A percentile compares a stretch with the other conserved stretches of the same genome.
Conservation (phyloP, 92 coral and sea anemone species). For the Umimayanthus kanabou region DNA sequence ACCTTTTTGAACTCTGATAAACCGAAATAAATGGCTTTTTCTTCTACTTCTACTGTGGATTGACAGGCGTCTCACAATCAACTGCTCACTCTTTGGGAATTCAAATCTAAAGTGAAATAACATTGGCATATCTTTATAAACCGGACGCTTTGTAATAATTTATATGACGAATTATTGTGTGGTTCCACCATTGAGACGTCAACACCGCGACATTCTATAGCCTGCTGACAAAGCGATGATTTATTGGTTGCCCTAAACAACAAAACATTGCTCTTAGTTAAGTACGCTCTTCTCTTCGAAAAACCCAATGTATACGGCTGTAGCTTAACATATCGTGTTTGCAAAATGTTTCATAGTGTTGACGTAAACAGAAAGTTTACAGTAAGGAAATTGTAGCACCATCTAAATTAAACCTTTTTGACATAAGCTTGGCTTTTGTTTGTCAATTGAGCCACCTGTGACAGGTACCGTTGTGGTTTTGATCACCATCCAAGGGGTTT, state of each 20-base stretch:
- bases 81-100: neutral
- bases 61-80: neutral
- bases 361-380: neutral
- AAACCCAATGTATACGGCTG: neutral
- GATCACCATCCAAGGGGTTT: neutral
- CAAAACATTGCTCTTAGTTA: neutral
- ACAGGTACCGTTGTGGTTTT: slow-evolving; percentile 4
- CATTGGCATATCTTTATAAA: neutral
- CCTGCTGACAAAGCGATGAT: neutral
- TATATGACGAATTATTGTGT: neutral
- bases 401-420: neutral
- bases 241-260: neutral
- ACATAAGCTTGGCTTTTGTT: neutral
- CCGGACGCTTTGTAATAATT: neutral
- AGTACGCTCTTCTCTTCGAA: neutral
- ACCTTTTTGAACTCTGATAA: too few species aligned
- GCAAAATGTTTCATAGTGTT: neutral
- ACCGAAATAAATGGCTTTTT: too few species aligned
- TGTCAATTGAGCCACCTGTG: neutral
- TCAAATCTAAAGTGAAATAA: neutral
- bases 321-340: neutral
- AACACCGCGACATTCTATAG: neutral
- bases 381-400: neutral
- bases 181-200: neutral
- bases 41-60: neutral